Conservation (phyloP, 2,888 invertebrate genomes). For the Cataglyphis albicans region DNA sequence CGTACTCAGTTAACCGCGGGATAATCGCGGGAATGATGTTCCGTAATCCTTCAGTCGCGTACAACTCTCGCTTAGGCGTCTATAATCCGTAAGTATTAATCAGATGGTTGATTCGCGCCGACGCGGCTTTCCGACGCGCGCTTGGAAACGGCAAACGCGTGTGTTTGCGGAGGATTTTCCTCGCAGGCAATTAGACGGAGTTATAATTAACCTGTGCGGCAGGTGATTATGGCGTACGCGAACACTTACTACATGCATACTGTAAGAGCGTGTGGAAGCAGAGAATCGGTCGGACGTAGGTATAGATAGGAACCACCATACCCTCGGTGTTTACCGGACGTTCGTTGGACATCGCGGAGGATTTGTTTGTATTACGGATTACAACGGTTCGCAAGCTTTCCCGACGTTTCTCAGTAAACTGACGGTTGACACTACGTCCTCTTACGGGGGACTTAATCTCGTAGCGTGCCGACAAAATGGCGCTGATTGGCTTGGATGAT, state of each 20-base stretch:
- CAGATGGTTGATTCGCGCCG: slow-evolving; percentile 36
- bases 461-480: slow-evolving; percentile 65
- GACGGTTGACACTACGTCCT: slow-evolving; percentile 65
- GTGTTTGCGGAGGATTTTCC: slow-evolving; percentile 56
- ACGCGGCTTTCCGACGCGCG: not conserved
- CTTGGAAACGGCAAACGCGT: slow-evolving; percentile 13
- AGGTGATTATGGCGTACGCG: slow-evolving; percentile 60
- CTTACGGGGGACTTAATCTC: slow-evolving; percentile 65
- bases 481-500: slow-evolving; percentile 68
- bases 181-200: slow-evolving; percentile 65
- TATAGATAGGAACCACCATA: slow-evolving; percentile 46
- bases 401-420: slow-evolving; percentile 57
- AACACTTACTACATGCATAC: slow-evolving; percentile 23
- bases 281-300: slow-evolving; percentile 53
- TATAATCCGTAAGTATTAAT: slow-evolving; percentile 44
- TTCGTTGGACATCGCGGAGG: slow-evolving; percentile 70
- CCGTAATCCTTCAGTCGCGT: not conserved
- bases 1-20: slow-evolving; percentile 9
- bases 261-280: slow-evolving; percentile 49
- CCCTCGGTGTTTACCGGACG: slow-evolving; percentile 68
- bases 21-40: not conserved
- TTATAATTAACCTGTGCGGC: slow-evolving; percentile 70
- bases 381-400: slow-evolving; percentile 70
- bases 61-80: slow-evolving; percentile 10
- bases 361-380: slow-evolving; percentile 80